Percentiles rank a stretch among this genome's conserved stretches.
These are phyloP conservation scores for Calephelis virginiensis DNA, from an alignment of 1,140 invertebrate species.

Conservation along the genomic window DNA sequence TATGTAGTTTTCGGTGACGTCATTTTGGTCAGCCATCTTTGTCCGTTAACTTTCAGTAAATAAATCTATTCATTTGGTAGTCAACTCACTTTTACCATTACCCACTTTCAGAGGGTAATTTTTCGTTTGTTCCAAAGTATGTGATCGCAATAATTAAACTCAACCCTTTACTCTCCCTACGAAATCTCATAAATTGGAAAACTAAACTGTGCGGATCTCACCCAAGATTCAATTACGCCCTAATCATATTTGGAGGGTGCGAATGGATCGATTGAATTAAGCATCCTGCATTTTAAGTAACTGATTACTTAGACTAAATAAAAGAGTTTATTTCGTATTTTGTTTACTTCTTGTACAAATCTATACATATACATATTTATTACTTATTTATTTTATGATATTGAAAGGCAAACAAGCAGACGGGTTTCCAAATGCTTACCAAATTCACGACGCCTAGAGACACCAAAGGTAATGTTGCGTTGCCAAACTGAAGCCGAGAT, in stretches of 20 bases:
- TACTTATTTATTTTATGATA: too few relatives aligned
- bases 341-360: too few relatives aligned
- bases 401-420: too few relatives aligned
- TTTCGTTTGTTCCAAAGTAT: not conserved
- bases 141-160: slow-evolving; percentile 67
- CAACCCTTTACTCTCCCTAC: slow-evolving; percentile 63
- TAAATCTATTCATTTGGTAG: too few relatives aligned
- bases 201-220: slow-evolving; percentile 75
- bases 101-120: slow-evolving; percentile 49
- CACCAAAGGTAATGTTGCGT: too few relatives aligned
- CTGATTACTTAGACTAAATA: slow-evolving; percentile 20
- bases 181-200: slow-evolving; percentile 75
- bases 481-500: too few relatives aligned
- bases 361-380: too few relatives aligned
- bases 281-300: slow-evolving; percentile 44
- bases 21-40: not conserved
- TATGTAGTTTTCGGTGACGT: too few relatives aligned
- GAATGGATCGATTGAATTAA: slow-evolving; percentile 61
- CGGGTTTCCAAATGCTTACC: too few relatives aligned
- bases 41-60: not conserved
- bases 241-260: slow-evolving; percentile 77
- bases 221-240: slow-evolving; percentile 73
- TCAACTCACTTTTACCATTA: slow-evolving; percentile 39
- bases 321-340: not conserved
- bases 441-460: too few relatives aligned